These are phyloP conservation scores for Hirundo rustica DNA, from an alignment of 2,797 vertebrate genomes.

Conservation along the genomic window DNA sequence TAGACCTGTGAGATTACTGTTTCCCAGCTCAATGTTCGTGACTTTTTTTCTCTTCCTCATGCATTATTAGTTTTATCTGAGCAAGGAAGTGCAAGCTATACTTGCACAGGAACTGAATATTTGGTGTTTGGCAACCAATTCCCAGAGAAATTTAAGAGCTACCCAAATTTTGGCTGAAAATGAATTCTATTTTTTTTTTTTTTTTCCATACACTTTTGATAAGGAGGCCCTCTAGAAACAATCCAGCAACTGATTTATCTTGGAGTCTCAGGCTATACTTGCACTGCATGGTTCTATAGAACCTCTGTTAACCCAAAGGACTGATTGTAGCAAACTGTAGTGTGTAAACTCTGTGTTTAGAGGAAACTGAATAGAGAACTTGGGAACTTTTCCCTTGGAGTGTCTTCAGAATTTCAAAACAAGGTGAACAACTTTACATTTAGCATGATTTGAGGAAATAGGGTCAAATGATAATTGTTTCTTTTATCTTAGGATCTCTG, in stretches of 20 bases:
- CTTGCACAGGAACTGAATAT: not conserved
- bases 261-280: not conserved
- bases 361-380: not conserved
- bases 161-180: not conserved
- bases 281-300: not conserved
- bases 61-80: not conserved
- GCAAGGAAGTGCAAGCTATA: not conserved
- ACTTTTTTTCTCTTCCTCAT: not conserved
- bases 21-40: not conserved
- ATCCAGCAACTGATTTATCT: not conserved
- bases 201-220: not conserved
- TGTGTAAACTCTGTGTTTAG: not conserved
- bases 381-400: not conserved
- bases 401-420: not conserved
- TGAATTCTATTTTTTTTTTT: accelerated
- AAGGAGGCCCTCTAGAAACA: not conserved
- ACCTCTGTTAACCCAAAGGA: not conserved
- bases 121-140: not conserved
- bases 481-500: not conserved
- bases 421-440: not conserved
- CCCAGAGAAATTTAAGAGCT: not conserved
- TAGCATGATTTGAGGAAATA: not conserved
- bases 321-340: not conserved
- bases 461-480: not conserved
- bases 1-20: not conserved